Evolutionary conservation across 1,140 invertebrate genomes (phyloP), one percentile per base, ranked within the genome.

Genomic region (Aphis gossypii): DNA sequence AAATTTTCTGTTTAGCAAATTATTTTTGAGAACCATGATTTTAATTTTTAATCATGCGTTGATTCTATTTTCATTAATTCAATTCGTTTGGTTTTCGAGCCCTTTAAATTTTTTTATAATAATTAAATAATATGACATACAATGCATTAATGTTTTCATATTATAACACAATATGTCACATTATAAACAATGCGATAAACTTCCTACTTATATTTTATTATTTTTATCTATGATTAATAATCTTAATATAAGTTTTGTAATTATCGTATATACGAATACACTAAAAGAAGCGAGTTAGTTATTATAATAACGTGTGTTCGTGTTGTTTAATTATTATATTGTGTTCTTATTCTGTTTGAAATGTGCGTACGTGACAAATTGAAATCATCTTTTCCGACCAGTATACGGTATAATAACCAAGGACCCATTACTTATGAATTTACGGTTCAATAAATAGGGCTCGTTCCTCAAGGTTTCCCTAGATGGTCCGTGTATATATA

Each of bases 351-450:
- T 68, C 68, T 41, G 56, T 91, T 68, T 41, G 30, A 35, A 82
- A 82, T 14, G 90, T 92, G 90, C 60, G 60, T 92, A 92, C 90
- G 90, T 92, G 90, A 92, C 90, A 48, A 82, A 92, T 92, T 23
- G 30, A 92, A 92, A 82, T 48, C 60, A 30, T 76, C 44, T 68
- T 68, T n/a, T 76, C 41, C 18, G 18, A 18, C 60, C 60, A 76
- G 30, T 76, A 48, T 46, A 20, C 14, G n/a, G 30, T 35, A 25
- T 83, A 92, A 68, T 44, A 83, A n/a, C 44, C 90, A 92, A 92
- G 90, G 90, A 76, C 90, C 90, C 41, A 51, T 83, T 83, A 48
- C 60, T 48, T 82, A 23, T 92, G 44, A 48, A 92, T 82, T 92
- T 82, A 82, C 56, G 90, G 44, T 82, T 46, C 41, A 90, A 90